phyloP scores from a whole-genome alignment of 1,140 invertebrate species.

The Panulirus ornatus region DNA sequence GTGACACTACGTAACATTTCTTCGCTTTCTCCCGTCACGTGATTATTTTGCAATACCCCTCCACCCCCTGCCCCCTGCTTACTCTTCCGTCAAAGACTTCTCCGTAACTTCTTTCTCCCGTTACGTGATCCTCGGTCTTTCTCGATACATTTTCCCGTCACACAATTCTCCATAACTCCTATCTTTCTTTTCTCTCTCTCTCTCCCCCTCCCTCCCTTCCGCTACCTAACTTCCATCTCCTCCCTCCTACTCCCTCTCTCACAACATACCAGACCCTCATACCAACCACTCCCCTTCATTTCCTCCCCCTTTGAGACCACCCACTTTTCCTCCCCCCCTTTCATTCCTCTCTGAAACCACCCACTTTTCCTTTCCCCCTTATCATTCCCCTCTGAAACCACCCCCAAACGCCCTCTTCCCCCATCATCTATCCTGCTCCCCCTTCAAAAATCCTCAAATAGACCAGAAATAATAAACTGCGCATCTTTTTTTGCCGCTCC shows the following conservation, averaged over 20 bases:
- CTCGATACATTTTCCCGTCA: not conserved
- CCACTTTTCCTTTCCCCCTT: not conserved
- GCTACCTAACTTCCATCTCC: not conserved
- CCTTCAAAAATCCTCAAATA: conserved; percentile 5
- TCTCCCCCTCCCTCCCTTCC: not conserved
- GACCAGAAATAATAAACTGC: conserved; percentile 38
- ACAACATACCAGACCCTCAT: not conserved
- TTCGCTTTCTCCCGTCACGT: no score
- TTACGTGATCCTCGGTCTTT: not conserved
- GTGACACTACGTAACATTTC: no score
- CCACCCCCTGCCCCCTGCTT: not conserved
- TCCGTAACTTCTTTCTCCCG: not conserved
- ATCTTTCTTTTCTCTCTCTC: not conserved
- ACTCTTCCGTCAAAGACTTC: not conserved
- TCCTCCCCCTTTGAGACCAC: no score
- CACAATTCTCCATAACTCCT: not conserved
- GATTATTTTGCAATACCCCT: no score
- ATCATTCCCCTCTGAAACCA: not conserved
- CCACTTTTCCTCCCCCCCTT: not conserved
- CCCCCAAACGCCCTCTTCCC: not conserved
- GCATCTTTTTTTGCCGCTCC: not conserved
- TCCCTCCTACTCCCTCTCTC: not conserved
- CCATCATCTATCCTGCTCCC: not conserved
- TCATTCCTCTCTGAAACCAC: no score
- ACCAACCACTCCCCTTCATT: not conserved